Percentiles rank a stretch among this genome's conserved stretches.
phyloP scores from a whole-genome alignment of 2,888 invertebrate genomes.

The Chymomyza caudatula region DNA sequence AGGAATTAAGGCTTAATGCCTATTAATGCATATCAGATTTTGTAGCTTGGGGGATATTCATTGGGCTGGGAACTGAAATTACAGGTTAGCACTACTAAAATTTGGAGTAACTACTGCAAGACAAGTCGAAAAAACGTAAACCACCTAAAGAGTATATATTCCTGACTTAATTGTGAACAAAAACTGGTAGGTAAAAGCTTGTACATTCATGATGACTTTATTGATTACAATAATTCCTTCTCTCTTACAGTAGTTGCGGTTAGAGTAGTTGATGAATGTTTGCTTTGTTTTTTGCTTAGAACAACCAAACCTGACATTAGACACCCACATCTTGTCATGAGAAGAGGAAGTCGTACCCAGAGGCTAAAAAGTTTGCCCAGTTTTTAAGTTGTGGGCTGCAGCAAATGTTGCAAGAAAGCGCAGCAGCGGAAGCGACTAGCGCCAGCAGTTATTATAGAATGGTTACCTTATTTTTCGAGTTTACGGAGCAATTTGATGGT shows the following conservation, averaged over 20 bases:
- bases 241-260: not conserved
- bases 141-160: not conserved
- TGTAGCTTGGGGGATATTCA: no score
- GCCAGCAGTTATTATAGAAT: not conserved
- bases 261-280: not conserved
- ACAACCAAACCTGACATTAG: constrained; percentile 2
- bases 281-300: not conserved
- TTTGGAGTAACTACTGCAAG: no score
- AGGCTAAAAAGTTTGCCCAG: not conserved
- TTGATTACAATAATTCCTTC: constrained; percentile 7
- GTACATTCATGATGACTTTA: constrained; percentile 4
- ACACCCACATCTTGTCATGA: constrained; percentile 1
- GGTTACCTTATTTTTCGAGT: not conserved
- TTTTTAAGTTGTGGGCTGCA: not conserved
- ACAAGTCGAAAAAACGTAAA: no score
- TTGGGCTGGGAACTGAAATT: no score
- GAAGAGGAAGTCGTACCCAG: not conserved
- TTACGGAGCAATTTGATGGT: not conserved
- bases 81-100: no score
- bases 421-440: not conserved
- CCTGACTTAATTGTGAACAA: constrained; percentile 4
- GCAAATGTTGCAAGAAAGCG: not conserved
- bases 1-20: no score
- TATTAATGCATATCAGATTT: no score
- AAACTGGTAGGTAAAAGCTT: not conserved